Percentiles rank a stretch among this genome's conserved stretches.
phyloP scores from a whole-genome alignment of 2,888 invertebrate species.

The Teinopalpus imperialis region DNA sequence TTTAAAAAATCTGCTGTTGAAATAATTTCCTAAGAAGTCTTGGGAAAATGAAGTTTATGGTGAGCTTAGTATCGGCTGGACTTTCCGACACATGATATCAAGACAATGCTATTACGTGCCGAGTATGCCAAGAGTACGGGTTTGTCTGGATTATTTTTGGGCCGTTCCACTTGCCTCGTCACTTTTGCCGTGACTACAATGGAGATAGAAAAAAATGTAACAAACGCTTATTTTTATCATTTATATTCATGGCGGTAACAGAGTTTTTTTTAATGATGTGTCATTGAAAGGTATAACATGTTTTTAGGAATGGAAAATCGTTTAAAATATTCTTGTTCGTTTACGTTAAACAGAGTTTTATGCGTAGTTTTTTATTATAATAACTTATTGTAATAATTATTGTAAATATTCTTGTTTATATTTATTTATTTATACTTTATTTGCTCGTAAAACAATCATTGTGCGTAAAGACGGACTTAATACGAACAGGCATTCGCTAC shows the following conservation, averaged over 20 bases:
- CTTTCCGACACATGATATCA: conserved; percentile 21
- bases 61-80: conserved; percentile 12
- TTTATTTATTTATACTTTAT: no score
- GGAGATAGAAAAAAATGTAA: conserved; percentile 19
- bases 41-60: neutral
- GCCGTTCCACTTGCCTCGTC: conserved; percentile 17
- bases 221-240: conserved; percentile 11
- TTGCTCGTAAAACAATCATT: no score
- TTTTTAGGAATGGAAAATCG: neutral
- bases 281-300: neutral
- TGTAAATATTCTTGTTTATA: no score
- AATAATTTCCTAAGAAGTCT: neutral
- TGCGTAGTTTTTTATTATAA: no score
- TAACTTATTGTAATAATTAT: no score
- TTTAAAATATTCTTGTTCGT: no score
- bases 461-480: no score
- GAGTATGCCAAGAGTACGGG: conserved; percentile 17
- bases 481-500: no score
- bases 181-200: conserved; percentile 15
- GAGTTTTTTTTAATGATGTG: conserved; percentile 7
- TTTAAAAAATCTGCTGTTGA: no score
- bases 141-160: conserved; percentile 25
- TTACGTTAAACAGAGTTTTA: no score
- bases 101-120: conserved; percentile 25
- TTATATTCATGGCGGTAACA: conserved; percentile 11